Percentiles rank a stretch among this genome's conserved stretches.
Conservation (phyloP, 2,888 invertebrate species). For the Nesidiocoris tenuis region DNA sequence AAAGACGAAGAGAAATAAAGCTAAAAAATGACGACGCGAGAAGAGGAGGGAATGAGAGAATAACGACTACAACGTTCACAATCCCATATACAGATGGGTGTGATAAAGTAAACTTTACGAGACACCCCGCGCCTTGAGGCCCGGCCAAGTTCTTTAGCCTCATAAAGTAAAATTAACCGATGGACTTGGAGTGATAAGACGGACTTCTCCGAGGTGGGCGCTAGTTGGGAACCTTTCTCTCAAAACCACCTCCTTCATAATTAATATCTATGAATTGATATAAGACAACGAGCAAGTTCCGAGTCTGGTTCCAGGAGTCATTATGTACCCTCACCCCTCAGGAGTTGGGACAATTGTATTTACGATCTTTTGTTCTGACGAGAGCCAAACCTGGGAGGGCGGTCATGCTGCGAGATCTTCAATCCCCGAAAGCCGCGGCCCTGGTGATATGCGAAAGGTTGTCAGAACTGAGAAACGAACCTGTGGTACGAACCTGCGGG, state of each 20-base stretch:
- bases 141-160: slow-evolving; percentile 41
- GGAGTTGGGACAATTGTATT: slow-evolving; percentile 33
- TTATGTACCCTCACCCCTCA: slow-evolving; percentile 14
- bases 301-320: slow-evolving; percentile 35
- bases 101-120: slow-evolving; percentile 43
- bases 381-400: not conserved
- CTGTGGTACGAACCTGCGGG: not conserved
- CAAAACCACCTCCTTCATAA: slow-evolving; percentile 35
- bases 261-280: slow-evolving; percentile 42
- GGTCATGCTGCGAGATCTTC: slow-evolving; percentile 3
- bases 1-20: slow-evolving; percentile 13
- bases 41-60: not conserved
- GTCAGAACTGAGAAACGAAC: not conserved
- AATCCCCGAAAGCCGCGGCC: slow-evolving; percentile 2
- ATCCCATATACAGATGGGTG: slow-evolving; percentile 42
- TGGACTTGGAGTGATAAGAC: slow-evolving; percentile 41
- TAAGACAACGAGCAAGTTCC: slow-evolving; percentile 34
- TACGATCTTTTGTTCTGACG: slow-evolving; percentile 37
- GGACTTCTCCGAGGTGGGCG: slow-evolving; percentile 42
- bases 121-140: slow-evolving; percentile 40
- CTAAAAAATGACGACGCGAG: not conserved
- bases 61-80: slow-evolving; percentile 20
- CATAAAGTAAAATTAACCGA: slow-evolving; percentile 43
- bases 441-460: not conserved
- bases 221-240: slow-evolving; percentile 39